These are phyloP conservation scores for Picus viridis DNA, from an alignment of 2,797 vertebrate genomes.

Conservation along the genomic window DNA sequence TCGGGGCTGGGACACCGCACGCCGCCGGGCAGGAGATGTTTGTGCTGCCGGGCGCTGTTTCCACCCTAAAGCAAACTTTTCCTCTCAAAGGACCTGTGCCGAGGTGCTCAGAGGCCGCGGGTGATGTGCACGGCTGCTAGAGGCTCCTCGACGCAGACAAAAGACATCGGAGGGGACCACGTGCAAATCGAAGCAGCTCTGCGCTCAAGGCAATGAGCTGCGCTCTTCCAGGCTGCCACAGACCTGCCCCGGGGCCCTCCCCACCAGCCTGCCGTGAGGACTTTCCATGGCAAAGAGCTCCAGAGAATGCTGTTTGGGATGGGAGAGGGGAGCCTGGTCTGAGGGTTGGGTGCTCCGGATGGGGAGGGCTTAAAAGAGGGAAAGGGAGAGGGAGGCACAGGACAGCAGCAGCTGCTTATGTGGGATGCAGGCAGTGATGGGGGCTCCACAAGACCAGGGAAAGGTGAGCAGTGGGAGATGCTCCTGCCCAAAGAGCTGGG, in stretches of 20 bases:
- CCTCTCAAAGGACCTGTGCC: background rate
- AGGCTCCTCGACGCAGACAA: background rate
- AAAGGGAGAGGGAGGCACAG: background rate
- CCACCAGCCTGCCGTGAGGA: rapidly evolving
- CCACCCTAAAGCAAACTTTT: background rate
- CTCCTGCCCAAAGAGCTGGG: background rate
- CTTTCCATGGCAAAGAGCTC: background rate
- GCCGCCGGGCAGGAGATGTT: background rate
- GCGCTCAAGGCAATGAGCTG: background rate
- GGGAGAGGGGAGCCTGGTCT: background rate
- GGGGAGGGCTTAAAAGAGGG: background rate
- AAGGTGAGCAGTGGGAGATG: background rate
- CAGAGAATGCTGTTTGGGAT: rapidly evolving
- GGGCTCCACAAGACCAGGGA: rapidly evolving
- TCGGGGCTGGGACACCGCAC: background rate
- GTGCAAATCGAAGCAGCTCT: background rate
- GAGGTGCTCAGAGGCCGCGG: background rate
- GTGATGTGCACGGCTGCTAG: background rate
- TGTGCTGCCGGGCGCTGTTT: background rate
- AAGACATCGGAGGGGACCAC: background rate
- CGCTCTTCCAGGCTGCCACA: background rate
- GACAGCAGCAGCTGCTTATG: rapidly evolving
- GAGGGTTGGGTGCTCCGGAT: background rate
- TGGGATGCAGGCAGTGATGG: rapidly evolving
- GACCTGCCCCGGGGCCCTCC: background rate